A percentile compares a stretch with the other conserved stretches of the same genome.
phyloP scores from a whole-genome alignment of 1,140 invertebrate genomes.

The Tetraneura akinire region DNA sequence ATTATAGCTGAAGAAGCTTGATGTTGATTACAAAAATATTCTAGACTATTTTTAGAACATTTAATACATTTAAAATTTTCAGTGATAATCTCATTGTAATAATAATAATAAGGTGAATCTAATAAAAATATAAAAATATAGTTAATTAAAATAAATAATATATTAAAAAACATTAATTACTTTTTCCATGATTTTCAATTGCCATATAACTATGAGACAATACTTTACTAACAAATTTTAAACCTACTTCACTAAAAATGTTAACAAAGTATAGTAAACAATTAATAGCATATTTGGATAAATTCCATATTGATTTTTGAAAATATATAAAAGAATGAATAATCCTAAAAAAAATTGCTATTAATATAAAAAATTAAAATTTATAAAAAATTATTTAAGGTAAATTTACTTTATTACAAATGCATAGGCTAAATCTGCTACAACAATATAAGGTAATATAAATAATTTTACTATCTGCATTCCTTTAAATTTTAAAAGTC shows the following conservation, averaged over 20 bases:
- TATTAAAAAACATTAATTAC: neutral
- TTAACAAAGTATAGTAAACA: slow-evolving; percentile 38
- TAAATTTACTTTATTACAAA: slow-evolving; percentile 73
- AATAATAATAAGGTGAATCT: slow-evolving; percentile 35
- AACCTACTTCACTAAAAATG: slow-evolving; percentile 26
- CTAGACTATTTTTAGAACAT: slow-evolving; percentile 13
- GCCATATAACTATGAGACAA: slow-evolving; percentile 14
- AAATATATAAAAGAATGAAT: slow-evolving; percentile 15
- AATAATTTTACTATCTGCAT: slow-evolving; percentile 78
- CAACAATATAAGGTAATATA: slow-evolving; percentile 80
- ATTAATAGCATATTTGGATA: slow-evolving; percentile 43
- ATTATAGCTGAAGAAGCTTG: slow-evolving; percentile 13
- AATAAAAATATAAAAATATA: neutral
- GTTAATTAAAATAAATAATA: neutral
- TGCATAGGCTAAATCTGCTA: slow-evolving; percentile 81
- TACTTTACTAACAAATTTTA: slow-evolving; percentile 32
- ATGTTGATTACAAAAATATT: slow-evolving; percentile 19
- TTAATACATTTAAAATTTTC: slow-evolving; percentile 21
- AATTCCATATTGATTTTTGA: slow-evolving; percentile 25
- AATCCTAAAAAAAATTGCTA: slow-evolving; percentile 24
- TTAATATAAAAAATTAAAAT: neutral
- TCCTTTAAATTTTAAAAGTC: slow-evolving; percentile 80
- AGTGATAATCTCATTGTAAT: neutral
- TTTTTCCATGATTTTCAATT: slow-evolving; percentile 31
- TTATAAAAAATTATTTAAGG: neutral